Conservation (phyloP, 2,888 invertebrate genomes). For the Portevinia maculata region DNA sequence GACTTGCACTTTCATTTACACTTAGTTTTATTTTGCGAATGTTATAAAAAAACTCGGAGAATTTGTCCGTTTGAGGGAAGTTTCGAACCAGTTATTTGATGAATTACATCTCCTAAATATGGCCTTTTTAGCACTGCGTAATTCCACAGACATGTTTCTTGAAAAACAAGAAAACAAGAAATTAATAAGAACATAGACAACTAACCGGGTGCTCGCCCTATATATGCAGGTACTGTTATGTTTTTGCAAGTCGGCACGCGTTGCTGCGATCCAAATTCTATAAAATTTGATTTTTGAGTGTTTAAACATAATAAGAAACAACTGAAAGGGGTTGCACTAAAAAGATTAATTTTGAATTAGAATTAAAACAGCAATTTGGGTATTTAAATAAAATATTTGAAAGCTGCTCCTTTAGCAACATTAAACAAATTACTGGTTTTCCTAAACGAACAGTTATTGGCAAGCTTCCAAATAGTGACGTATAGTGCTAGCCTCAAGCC, state of each 20-base stretch:
- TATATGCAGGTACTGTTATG: background rate
- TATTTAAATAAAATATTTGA: too few species aligned
- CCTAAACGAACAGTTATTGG: too few species aligned
- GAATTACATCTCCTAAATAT: background rate
- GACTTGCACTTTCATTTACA: constrained; percentile 39
- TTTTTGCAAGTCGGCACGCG: background rate
- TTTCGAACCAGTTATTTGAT: constrained; percentile 1
- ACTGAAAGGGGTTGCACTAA: background rate
- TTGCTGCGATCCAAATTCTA: background rate
- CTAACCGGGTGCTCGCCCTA: background rate
- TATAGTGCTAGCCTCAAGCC: too few species aligned
- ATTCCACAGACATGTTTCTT: background rate
- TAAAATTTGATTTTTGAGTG: background rate
- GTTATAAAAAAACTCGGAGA: constrained; percentile 11
- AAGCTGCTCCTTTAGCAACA: too few species aligned
- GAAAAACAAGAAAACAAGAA: background rate
- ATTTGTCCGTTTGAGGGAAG: constrained; percentile 7
- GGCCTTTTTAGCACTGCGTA: background rate
- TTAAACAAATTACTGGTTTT: too few species aligned
- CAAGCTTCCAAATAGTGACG: too few species aligned
- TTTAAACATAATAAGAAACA: too few species aligned
- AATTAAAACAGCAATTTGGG: too few species aligned
- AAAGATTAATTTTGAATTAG: background rate
- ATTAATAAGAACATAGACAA: background rate
- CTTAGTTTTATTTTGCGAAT: constrained; percentile 31